Percentiles rank a stretch among this genome's conserved stretches.
Evolutionary conservation across 2,888 invertebrate species (phyloP).

Genomic region (Nebria brevicollis): DNA sequence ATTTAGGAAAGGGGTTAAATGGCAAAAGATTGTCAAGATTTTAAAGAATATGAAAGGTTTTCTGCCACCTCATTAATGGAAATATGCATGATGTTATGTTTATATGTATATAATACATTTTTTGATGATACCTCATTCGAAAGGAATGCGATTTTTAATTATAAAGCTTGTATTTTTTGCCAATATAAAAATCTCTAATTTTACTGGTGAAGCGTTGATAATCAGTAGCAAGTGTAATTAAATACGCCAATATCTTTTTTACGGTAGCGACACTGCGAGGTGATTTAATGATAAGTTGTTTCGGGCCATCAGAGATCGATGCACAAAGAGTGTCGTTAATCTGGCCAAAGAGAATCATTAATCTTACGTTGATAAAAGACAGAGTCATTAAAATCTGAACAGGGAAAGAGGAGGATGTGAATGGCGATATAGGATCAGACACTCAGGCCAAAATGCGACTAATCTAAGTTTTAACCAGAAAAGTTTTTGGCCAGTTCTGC

Average conservation of each 20-base stretch:
- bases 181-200: neutral
- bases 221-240: slow-evolving; percentile 31
- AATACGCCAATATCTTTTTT: slow-evolving; percentile 27
- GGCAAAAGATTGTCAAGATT: no score
- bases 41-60: no score
- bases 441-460: slow-evolving; percentile 20
- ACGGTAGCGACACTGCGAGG: neutral
- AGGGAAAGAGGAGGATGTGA: slow-evolving; percentile 19
- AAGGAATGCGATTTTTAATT: no score
- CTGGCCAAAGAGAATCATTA: slow-evolving; percentile 39
- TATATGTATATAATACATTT: no score
- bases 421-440: slow-evolving; percentile 18
- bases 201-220: neutral
- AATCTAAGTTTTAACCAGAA: slow-evolving; percentile 47
- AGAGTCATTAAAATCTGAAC: slow-evolving; percentile 44
- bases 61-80: no score
- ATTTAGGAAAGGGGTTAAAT: no score
- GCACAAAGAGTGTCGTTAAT: slow-evolving; percentile 41
- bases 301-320: slow-evolving; percentile 34
- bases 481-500: slow-evolving; percentile 42
- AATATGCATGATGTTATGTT: no score
- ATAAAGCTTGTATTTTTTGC: no score
- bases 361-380: slow-evolving; percentile 44
- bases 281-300: slow-evolving; percentile 44
- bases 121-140: no score